Percentiles rank a stretch among this genome's conserved stretches.
These are phyloP conservation scores for Haliaeetus leucogaster DNA, from an alignment of 2,113 vertebrate species.

Conservation along the genomic window DNA sequence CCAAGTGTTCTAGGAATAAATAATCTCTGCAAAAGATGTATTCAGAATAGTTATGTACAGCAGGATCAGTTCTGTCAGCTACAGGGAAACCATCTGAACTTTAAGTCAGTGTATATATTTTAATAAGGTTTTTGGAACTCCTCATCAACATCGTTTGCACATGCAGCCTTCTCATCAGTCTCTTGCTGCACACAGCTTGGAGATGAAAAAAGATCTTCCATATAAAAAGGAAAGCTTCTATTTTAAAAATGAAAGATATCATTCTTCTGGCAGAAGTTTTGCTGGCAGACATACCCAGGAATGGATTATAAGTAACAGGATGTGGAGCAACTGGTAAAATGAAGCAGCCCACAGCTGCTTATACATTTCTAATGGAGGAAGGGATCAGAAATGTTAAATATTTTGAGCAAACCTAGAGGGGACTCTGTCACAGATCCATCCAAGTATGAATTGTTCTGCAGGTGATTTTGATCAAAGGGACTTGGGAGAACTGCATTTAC, in stretches of 20 bases:
- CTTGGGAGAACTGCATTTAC: background rate
- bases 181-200: background rate
- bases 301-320: constrained; percentile 9
- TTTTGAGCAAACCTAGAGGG: constrained; percentile 6
- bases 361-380: background rate
- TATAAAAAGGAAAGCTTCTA: constrained; percentile 6
- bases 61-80: background rate
- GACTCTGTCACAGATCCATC: constrained; percentile 8
- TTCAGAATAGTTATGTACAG: background rate
- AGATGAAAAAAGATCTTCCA: background rate
- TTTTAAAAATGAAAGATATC: constrained; percentile 32
- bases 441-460: constrained; percentile 25
- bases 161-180: constrained; percentile 18
- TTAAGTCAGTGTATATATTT: background rate
- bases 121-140: background rate
- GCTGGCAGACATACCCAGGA: constrained; percentile 4
- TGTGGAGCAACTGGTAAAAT: constrained; percentile 3
- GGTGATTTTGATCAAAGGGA: constrained; percentile 29
- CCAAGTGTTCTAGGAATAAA: background rate
- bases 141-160: constrained; percentile 1
- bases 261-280: constrained; percentile 33
- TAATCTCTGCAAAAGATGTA: background rate
- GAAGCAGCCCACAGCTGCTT: constrained; percentile 17
- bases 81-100: constrained; percentile 1
- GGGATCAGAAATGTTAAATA: constrained; percentile 11